These are phyloP conservation scores for Hecatera dysodea DNA, from an alignment of 2,888 invertebrate species.

Conservation along the genomic window DNA sequence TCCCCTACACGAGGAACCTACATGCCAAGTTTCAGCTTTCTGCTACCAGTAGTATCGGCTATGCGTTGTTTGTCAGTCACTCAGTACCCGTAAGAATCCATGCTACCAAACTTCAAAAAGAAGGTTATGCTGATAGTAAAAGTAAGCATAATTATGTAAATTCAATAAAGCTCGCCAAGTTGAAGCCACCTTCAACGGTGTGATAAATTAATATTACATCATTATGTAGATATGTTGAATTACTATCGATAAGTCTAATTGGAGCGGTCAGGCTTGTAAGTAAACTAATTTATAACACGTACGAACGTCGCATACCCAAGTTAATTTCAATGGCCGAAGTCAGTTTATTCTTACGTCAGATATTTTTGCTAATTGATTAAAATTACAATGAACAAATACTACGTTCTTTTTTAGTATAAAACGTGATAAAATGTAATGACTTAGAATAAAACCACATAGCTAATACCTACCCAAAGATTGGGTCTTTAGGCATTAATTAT, in stretches of 20 bases:
- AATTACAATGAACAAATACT: slow-evolving; percentile 1
- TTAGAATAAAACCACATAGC: not conserved
- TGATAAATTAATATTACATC: not conserved
- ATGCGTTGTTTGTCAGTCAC: too few species aligned
- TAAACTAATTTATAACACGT: slow-evolving; percentile 42
- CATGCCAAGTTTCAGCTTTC: too few species aligned
- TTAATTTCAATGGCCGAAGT: slow-evolving; percentile 9
- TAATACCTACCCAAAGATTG: not conserved
- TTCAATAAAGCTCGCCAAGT: not conserved
- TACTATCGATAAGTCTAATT: not conserved
- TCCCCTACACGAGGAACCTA: too few species aligned
- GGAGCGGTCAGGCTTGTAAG: not conserved
- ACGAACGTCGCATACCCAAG: not conserved
- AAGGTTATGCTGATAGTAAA: not conserved
- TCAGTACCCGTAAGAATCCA: too few species aligned
- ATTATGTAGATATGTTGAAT: not conserved
- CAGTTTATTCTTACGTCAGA: slow-evolving; percentile 9
- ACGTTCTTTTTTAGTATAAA: too few species aligned
- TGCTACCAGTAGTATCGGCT: too few species aligned
- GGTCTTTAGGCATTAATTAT: too few species aligned
- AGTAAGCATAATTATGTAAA: not conserved
- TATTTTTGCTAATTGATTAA: not conserved
- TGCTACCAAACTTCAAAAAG: not conserved
- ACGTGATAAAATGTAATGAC: slow-evolving; percentile 22
- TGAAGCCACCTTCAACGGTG: not conserved